Percentiles rank a stretch among this genome's conserved stretches.
Conservation (phyloP, 2,113 vertebrate genomes). For the Nesogale talazaci region DNA sequence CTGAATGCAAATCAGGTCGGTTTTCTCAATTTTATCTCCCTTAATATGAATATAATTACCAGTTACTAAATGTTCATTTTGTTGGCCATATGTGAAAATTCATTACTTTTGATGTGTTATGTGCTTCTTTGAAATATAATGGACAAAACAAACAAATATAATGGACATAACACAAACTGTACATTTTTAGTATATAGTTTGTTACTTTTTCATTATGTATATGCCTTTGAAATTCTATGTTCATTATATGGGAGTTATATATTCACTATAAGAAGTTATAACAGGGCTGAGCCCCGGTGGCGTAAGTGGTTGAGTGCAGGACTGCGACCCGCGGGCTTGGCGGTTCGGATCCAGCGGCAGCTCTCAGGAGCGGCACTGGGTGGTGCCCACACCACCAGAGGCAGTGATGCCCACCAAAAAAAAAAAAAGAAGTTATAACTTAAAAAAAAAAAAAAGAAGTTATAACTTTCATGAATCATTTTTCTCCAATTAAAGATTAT, state of each 20-base stretch:
- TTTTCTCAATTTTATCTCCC: slow-evolving; percentile 34
- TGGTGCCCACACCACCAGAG: too few relatives aligned
- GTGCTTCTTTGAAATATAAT: too few relatives aligned
- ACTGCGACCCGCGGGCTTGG: too few relatives aligned
- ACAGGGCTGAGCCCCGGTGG: too few relatives aligned
- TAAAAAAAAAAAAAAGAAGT: too few relatives aligned
- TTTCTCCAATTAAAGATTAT: slow-evolving; percentile 49
- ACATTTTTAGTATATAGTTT: slow-evolving; percentile 45
- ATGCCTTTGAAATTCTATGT: background rate
- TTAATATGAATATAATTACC: background rate
- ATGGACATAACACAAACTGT: slow-evolving; percentile 12
- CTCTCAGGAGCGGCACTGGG: too few relatives aligned
- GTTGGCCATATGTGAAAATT: slow-evolving; percentile 41
- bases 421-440: too few relatives aligned
- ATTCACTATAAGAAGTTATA: background rate
- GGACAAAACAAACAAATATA: slow-evolving; percentile 5
- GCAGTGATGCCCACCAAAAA: too few relatives aligned
- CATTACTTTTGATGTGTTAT: slow-evolving; percentile 10
- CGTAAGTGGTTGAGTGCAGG: too few relatives aligned
- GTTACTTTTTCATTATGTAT: slow-evolving; percentile 29
- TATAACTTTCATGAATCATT: background rate
- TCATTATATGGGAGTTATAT: background rate
- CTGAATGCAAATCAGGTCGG: slow-evolving; percentile 92
- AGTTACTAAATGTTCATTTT: slow-evolving; percentile 20
- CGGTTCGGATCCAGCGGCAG: too few relatives aligned